Base-by-base conservation (phyloP, 2,797 vertebrate genomes). In the Salarias fasciatus region DNA sequence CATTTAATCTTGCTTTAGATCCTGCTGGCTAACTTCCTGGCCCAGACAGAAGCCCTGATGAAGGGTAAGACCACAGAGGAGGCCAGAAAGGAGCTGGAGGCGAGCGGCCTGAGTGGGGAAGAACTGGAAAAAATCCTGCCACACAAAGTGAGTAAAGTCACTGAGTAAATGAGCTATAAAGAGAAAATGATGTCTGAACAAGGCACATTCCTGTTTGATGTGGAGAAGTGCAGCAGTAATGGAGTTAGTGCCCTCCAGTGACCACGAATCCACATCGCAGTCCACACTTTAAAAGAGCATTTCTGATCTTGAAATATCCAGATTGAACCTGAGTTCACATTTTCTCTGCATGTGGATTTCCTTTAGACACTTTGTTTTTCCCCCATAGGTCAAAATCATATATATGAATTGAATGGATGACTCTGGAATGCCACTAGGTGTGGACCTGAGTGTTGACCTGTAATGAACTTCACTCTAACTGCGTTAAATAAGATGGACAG, bases 31-130 rank as follows among this genome's bases (percentile, higher is more conserved):
- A 99, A 99, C 87, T 99, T 98, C 82, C 89, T 99, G 68, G 97
- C 97, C 42, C 97, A 99, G 90, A 99, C 96, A 0, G 98, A 99
- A 81, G 97, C 98, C 38, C 62, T 99, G 84, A 99, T 99, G 98
- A 98, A 89, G 72, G 97, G 97, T 6, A 99, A 99, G 77, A 95
- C 94, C 0, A 78, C 91, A 0, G 96, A 96, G 5, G 97, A 99
- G 84, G 97, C 96, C 35, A 94, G 72, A 57, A 95, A 93, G 72
- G 98, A 99, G 83, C 90, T 99, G 45, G 93, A 97, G 69, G 95
- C 93, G 0, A 78, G 94, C 0, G 95, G 97, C 6, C 81, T 95
- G 82, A 94, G 91, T 1, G 94, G 93, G 5, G 94, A 94, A 1
- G 86, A 91, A 1, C 62, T 99, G 51, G 95, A 97, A 60, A 97